Percentiles rank a stretch among this genome's conserved stretches.
Conservation (phyloP, 2,113 vertebrate species). For the Nyctibius bracteatus region DNA sequence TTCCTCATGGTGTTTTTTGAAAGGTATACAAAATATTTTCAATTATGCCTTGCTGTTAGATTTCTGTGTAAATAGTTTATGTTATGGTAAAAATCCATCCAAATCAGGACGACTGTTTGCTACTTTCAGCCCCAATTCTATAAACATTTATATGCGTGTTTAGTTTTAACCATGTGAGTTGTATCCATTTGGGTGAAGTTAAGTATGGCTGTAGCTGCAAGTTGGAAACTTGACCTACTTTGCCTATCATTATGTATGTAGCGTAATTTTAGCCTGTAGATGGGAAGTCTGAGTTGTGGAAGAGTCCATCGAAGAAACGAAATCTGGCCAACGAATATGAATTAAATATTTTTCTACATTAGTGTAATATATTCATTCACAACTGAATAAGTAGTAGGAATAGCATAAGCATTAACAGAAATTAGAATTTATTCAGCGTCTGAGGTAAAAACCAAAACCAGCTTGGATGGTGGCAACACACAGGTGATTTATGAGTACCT, state of each 20-base stretch:
- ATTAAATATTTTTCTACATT: constrained; percentile 36
- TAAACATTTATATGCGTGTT: constrained; percentile 47
- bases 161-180: constrained; percentile 14
- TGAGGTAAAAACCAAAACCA: constrained; percentile 17
- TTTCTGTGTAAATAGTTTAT: constrained; percentile 58
- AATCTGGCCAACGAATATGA: constrained; percentile 13
- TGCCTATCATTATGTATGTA: constrained; percentile 14
- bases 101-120: constrained; percentile 21
- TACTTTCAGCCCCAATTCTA: constrained; percentile 15
- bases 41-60: background rate
- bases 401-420: constrained; percentile 15
- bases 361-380: constrained; percentile 17
- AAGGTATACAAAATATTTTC: constrained; percentile 52
- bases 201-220: background rate
- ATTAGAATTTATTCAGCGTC: constrained; percentile 36
- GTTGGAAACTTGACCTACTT: constrained; percentile 31
- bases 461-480: background rate
- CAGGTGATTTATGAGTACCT: constrained; percentile 1
- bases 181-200: background rate
- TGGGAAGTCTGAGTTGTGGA: background rate
- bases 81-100: constrained; percentile 18
- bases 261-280: constrained; percentile 15
- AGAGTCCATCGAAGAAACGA: constrained; percentile 29
- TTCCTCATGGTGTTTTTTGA: background rate
- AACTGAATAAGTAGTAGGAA: constrained; percentile 27